Evolutionary conservation across 2,113 vertebrate genomes (phyloP).

Genomic region (Apodemus sylvaticus): DNA sequence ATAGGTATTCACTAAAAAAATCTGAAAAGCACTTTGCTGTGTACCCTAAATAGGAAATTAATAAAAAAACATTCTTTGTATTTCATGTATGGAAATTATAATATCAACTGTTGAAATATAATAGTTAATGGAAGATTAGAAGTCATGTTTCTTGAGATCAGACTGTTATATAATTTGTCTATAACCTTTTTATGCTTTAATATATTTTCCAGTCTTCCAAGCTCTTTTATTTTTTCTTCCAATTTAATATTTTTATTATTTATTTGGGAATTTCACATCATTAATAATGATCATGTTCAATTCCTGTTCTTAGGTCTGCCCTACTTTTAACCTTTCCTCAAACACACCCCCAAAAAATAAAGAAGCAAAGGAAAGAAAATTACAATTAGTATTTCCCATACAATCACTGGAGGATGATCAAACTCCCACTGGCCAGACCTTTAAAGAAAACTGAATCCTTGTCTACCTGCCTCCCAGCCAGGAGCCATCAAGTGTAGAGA

Average conservation of each 20-base stretch:
- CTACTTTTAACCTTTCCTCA: background rate
- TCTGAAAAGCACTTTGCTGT: background rate
- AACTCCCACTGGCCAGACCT: too few relatives aligned
- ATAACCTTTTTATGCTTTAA: too few relatives aligned
- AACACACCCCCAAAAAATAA: too few relatives aligned
- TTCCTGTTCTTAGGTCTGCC: background rate
- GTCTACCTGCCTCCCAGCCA: background rate
- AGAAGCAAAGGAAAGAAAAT: background rate
- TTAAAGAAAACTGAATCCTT: background rate
- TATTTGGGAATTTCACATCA: background rate
- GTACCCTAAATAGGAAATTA: background rate
- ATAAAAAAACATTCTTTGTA: background rate
- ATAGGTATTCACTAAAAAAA: background rate
- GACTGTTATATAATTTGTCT: too few relatives aligned
- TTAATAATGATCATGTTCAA: too few relatives aligned
- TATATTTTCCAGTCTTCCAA: too few relatives aligned
- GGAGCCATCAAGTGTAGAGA: background rate
- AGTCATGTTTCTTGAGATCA: background rate
- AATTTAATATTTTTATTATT: background rate
- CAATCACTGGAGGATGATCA: too few relatives aligned
- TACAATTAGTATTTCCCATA: background rate
- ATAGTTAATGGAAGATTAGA: background rate
- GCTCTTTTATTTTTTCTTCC: too few relatives aligned
- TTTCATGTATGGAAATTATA: background rate
- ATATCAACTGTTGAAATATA: background rate